phyloP scores from a whole-genome alignment of 2,888 invertebrate species.

The Tetragnatha montana region DNA sequence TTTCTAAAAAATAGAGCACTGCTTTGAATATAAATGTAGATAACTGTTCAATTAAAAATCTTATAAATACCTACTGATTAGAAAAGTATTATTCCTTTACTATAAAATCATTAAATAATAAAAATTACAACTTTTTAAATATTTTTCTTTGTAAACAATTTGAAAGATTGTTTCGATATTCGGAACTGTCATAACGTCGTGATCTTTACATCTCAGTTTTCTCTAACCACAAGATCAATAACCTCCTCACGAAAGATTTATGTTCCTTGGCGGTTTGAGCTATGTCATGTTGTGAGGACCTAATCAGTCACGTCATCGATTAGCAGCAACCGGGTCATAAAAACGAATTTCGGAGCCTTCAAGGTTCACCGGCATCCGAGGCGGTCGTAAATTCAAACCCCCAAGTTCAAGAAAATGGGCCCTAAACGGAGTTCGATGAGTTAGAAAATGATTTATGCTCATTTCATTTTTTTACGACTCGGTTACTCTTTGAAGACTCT shows the following conservation, averaged over 20 bases:
- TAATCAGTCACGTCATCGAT: slow-evolving; percentile 47
- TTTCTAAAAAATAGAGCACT: no score
- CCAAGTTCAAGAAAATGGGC: slow-evolving; percentile 32
- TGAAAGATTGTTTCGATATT: no score
- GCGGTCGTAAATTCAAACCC: slow-evolving; percentile 32
- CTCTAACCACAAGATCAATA: slow-evolving; percentile 10
- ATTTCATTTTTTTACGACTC: slow-evolving; percentile 20
- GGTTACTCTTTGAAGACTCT: background rate
- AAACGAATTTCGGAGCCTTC: slow-evolving; percentile 11
- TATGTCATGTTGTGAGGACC: slow-evolving; percentile 17
- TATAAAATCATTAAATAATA: no score
- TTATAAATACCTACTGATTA: no score
- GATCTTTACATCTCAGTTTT: background rate
- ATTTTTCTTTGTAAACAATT: no score
- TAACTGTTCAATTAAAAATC: no score
- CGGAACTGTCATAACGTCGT: no score
- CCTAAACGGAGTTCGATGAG: slow-evolving; percentile 46
- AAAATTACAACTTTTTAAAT: no score
- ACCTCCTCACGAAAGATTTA: slow-evolving; percentile 15
- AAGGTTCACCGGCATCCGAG: background rate
- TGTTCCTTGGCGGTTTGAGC: slow-evolving; percentile 27
- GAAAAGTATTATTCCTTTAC: no score
- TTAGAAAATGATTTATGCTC: slow-evolving; percentile 32
- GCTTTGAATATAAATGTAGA: no score
- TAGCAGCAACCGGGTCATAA: background rate